Conservation (phyloP, 2,888 invertebrate species). For the Erebia aethiops region DNA sequence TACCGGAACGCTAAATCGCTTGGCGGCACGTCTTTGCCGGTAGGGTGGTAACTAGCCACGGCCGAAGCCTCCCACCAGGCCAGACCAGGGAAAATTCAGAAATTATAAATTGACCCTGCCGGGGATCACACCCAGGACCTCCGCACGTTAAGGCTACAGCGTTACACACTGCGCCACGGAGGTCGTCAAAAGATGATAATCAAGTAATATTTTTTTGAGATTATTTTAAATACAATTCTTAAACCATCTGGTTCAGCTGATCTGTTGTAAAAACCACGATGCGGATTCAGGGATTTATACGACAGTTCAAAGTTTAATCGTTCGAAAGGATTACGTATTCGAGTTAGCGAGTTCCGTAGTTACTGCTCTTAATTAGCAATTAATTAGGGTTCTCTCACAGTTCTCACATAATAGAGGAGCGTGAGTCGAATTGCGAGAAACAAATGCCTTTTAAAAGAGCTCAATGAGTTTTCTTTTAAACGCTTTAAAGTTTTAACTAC, state of each 20-base stretch:
- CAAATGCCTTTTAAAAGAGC: conserved; percentile 1
- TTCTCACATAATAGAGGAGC: conserved; percentile 26
- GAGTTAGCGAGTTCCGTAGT: conserved; percentile 33
- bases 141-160: too few relatives aligned
- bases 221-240: neutral
- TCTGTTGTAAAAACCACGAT: conserved; percentile 7
- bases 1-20: too few relatives aligned
- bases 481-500: neutral
- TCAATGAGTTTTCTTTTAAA: conserved; percentile 14
- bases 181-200: too few relatives aligned
- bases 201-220: too few relatives aligned
- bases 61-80: too few relatives aligned
- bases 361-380: conserved; percentile 40
- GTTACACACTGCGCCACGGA: too few relatives aligned
- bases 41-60: too few relatives aligned
- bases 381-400: conserved; percentile 39
- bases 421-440: conserved; percentile 23
- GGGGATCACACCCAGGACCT: too few relatives aligned
- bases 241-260: neutral
- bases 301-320: conserved; percentile 39
- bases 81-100: too few relatives aligned
- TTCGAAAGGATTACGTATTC: conserved; percentile 31
- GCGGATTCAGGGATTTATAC: conserved; percentile 33
- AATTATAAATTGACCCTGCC: too few relatives aligned
- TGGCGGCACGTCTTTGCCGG: too few relatives aligned